phyloP scores from a whole-genome alignment of 2,888 invertebrate species.

The Entomobrya proxima region DNA sequence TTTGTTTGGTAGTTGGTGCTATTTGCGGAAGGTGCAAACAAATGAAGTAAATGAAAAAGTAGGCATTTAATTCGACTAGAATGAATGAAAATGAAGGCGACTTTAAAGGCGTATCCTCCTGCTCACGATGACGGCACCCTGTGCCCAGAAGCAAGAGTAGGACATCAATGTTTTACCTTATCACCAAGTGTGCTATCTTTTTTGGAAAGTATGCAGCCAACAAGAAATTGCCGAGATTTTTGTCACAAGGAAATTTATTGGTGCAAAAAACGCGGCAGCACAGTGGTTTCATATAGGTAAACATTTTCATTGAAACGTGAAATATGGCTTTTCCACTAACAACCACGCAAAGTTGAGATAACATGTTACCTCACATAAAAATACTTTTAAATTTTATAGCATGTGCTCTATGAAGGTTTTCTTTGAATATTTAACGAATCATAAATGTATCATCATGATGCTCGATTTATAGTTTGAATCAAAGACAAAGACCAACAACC shows the following conservation, averaged over 20 bases:
- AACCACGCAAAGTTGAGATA: neutral
- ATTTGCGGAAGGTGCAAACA: conserved; percentile 11
- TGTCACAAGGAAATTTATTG: too few relatives aligned
- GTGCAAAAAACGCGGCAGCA: neutral
- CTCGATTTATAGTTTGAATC: too few relatives aligned
- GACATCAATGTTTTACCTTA: too few relatives aligned
- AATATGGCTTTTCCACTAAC: neutral
- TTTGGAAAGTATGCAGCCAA: too few relatives aligned
- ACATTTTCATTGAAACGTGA: neutral
- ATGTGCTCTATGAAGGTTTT: too few relatives aligned
- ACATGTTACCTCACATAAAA: neutral
- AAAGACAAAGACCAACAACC: too few relatives aligned
- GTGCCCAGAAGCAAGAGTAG: too few relatives aligned
- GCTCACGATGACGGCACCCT: too few relatives aligned
- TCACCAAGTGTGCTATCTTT: too few relatives aligned
- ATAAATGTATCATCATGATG: neutral
- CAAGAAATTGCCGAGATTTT: too few relatives aligned
- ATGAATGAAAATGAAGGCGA: conserved; percentile 12
- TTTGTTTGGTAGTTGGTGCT: neutral
- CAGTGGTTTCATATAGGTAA: too few relatives aligned
- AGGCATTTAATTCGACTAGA: neutral
- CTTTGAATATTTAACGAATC: too few relatives aligned
- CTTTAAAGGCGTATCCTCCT: neutral
- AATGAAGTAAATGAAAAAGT: neutral
- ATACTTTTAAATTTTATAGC: neutral